phyloP scores from a whole-genome alignment of 1,140 invertebrate genomes.

The Monomorium pharaonis region DNA sequence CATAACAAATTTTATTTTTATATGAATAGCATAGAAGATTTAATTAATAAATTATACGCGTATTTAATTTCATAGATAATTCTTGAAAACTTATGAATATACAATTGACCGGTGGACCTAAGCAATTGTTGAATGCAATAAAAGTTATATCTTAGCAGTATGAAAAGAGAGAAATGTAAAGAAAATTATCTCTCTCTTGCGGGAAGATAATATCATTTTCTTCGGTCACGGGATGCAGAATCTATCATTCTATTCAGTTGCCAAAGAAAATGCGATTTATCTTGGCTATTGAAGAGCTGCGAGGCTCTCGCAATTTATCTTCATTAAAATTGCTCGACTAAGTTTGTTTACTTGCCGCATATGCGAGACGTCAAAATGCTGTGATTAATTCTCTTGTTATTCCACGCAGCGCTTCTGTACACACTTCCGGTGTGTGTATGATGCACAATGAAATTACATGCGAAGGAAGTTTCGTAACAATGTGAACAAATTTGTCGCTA shows the following conservation, averaged over 20 bases:
- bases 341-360: slow-evolving; percentile 52
- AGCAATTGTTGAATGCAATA: background rate
- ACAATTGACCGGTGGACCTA: background rate
- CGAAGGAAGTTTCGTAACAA: slow-evolving; percentile 13
- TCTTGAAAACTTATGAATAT: background rate
- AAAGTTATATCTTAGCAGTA: background rate
- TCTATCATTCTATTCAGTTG: slow-evolving; percentile 35
- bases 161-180: background rate
- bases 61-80: slow-evolving; percentile 1
- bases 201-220: background rate
- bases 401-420: slow-evolving; percentile 7
- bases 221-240: background rate
- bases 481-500: slow-evolving; percentile 12
- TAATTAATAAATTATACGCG: background rate
- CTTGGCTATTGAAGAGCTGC: slow-evolving; percentile 13
- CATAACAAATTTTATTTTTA: background rate
- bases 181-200: background rate
- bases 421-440: slow-evolving; percentile 1
- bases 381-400: slow-evolving; percentile 51
- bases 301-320: slow-evolving; percentile 38
- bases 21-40: background rate
- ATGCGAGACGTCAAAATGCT: slow-evolving; percentile 50
- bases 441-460: slow-evolving; percentile 27
- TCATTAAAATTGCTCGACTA: slow-evolving; percentile 54
- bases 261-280: slow-evolving; percentile 37